These are phyloP conservation scores for Stictocephala bisonia DNA, from an alignment of 2,888 invertebrate species.

Conservation along the genomic window DNA sequence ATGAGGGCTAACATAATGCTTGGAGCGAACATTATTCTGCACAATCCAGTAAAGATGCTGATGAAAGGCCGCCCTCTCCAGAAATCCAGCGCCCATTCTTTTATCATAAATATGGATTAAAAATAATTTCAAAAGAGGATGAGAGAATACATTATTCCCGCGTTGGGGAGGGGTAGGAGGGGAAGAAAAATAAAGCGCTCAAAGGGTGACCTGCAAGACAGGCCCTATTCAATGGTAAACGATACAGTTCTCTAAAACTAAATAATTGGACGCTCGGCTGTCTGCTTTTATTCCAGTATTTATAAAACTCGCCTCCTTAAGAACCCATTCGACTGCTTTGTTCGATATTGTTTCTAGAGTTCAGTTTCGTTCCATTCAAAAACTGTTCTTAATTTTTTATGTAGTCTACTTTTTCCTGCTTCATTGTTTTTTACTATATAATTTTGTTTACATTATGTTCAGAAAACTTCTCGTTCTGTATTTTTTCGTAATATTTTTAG, in stretches of 20 bases:
- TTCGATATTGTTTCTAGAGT: too few species aligned
- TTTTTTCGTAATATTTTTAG: too few species aligned
- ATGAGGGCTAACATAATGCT: conserved; percentile 30
- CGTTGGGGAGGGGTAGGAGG: conserved; percentile 19
- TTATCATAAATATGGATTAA: conserved; percentile 47
- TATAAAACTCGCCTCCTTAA: conserved; percentile 20
- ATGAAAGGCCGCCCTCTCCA: conserved; percentile 14
- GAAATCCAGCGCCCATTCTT: conserved; percentile 14
- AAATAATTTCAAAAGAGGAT: conserved; percentile 43
- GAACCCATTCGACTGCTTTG: too few species aligned
- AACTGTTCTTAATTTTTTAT: too few species aligned
- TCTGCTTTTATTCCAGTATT: conserved; percentile 22
- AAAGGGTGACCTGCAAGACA: conserved; percentile 33
- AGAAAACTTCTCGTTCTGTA: too few species aligned
- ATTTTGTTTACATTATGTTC: too few species aligned
- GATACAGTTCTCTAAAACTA: conserved; percentile 36
- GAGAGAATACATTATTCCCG: conserved; percentile 34
- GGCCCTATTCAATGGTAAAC: conserved; percentile 22
- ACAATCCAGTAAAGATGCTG: conserved; percentile 30
- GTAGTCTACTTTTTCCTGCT: too few species aligned
- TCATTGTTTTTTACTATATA: too few species aligned
- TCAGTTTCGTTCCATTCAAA: too few species aligned
- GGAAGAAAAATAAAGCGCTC: conserved; percentile 3
- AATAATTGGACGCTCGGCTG: conserved; percentile 21
- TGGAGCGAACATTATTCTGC: background rate